Conservation (phyloP, 1,140 invertebrate genomes). For the Diorhabda elongata region DNA sequence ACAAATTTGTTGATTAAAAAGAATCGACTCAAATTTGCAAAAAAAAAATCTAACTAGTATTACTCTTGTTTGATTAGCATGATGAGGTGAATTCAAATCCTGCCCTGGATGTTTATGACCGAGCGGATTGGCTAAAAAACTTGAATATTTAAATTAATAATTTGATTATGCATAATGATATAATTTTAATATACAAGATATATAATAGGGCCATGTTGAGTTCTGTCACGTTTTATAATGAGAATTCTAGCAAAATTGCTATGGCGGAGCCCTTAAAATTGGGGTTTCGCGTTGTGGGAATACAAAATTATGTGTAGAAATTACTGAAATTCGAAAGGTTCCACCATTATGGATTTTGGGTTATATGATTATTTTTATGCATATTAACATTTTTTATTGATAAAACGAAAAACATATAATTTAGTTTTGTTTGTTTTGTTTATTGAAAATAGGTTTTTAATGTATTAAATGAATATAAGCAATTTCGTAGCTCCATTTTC, state of each 20-base stretch:
- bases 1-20: too few species aligned
- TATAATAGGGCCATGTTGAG: constrained; percentile 9
- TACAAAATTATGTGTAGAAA: constrained; percentile 17
- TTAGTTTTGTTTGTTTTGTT: constrained; percentile 3
- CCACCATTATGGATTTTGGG: constrained; percentile 5
- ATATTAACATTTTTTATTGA: not conserved
- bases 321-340: constrained; percentile 17
- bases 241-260: constrained; percentile 12
- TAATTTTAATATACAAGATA: constrained; percentile 17
- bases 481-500: too few species aligned
- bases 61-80: too few species aligned
- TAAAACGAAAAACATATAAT: not conserved
- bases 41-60: too few species aligned
- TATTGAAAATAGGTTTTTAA: not conserved
- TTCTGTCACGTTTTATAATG: constrained; percentile 19
- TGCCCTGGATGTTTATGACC: not conserved
- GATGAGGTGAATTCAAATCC: not conserved
- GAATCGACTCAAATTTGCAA: too few species aligned
- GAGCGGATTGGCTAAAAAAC: constrained; percentile 10
- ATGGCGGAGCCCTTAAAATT: constrained; percentile 15
- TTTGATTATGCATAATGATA: constrained; percentile 19
- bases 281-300: constrained; percentile 6
- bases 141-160: constrained; percentile 25
- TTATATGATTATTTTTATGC: not conserved
- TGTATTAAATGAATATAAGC: too few species aligned